Percentiles rank a stretch among this genome's conserved stretches.
Evolutionary conservation across 2,797 vertebrate genomes (phyloP).

Genomic region (Thunnus albacares): DNA sequence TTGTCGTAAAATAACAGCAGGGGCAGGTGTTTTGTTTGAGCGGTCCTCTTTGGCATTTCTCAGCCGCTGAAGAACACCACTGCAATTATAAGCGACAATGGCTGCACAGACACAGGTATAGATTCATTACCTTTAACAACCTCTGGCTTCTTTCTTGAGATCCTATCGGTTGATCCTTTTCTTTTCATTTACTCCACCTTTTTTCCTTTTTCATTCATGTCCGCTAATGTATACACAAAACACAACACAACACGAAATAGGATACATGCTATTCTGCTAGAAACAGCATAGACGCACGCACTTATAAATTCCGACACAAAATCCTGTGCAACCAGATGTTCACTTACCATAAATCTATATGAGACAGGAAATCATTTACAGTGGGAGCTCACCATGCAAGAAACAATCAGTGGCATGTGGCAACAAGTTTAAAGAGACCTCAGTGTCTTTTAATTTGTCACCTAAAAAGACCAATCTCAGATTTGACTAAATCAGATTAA

Average conservation of each 20-base stretch:
- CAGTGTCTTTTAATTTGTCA: no score
- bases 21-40: slow-evolving; percentile 87
- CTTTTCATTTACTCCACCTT: slow-evolving; percentile 43
- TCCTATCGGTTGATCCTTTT: slow-evolving; percentile 68
- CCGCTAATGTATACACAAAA: slow-evolving; percentile 45
- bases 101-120: slow-evolving; percentile 83
- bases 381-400: not conserved
- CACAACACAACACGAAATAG: slow-evolving; percentile 10
- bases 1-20: slow-evolving; percentile 85
- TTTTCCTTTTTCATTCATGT: slow-evolving; percentile 30
- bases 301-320: slow-evolving; percentile 13
- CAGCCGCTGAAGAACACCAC: slow-evolving; percentile 83
- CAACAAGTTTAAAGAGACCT: slow-evolving; percentile 20
- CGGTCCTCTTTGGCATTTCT: slow-evolving; percentile 85
- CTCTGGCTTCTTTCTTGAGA: slow-evolving; percentile 80
- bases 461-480: not conserved
- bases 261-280: not conserved
- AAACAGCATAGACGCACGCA: not conserved
- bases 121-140: slow-evolving; percentile 92
- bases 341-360: slow-evolving; percentile 30
- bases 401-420: slow-evolving; percentile 7
- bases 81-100: slow-evolving; percentile 91
- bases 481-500: not conserved
- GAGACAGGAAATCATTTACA: slow-evolving; percentile 40
- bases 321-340: slow-evolving; percentile 40